These are phyloP conservation scores for Sylvilagus floridanus DNA, from an alignment of 2,797 vertebrate genomes.

Conservation along the genomic window DNA sequence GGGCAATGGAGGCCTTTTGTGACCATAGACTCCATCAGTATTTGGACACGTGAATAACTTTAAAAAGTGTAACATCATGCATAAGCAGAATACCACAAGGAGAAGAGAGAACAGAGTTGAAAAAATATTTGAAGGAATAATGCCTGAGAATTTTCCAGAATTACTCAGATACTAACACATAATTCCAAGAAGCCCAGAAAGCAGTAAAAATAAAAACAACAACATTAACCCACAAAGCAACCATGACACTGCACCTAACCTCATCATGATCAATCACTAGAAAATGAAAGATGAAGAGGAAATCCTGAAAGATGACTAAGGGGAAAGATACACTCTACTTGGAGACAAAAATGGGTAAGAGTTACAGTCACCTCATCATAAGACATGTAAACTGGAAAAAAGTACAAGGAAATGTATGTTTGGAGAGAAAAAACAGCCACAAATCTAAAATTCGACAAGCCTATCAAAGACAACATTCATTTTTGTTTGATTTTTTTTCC, in stretches of 20 bases:
- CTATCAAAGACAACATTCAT: not conserved
- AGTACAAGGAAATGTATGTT: not conserved
- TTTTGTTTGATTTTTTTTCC: constrained; percentile 9
- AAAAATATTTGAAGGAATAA: constrained; percentile 23
- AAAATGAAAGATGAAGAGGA: constrained; percentile 28
- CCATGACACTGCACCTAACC: not conserved
- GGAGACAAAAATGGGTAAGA: not conserved
- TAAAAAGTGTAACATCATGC: not conserved
- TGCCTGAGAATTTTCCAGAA: not conserved
- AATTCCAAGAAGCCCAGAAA: not conserved
- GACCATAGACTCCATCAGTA: too few relatives aligned
- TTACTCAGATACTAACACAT: not conserved
- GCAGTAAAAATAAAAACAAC: not conserved
- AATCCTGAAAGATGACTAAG: constrained; percentile 35
- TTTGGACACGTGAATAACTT: not conserved
- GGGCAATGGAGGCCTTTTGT: too few relatives aligned
- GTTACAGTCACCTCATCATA: not conserved
- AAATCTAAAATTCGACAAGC: not conserved
- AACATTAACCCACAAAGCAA: not conserved
- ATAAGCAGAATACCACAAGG: not conserved
- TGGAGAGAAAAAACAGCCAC: not conserved
- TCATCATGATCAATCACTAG: not conserved
- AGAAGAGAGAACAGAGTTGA: not conserved
- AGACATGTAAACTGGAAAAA: not conserved
- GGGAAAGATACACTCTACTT: not conserved